Percentiles rank a stretch among this genome's conserved stretches.
Conservation (phyloP, 2,888 invertebrate species). For the Spodoptera littoralis region DNA sequence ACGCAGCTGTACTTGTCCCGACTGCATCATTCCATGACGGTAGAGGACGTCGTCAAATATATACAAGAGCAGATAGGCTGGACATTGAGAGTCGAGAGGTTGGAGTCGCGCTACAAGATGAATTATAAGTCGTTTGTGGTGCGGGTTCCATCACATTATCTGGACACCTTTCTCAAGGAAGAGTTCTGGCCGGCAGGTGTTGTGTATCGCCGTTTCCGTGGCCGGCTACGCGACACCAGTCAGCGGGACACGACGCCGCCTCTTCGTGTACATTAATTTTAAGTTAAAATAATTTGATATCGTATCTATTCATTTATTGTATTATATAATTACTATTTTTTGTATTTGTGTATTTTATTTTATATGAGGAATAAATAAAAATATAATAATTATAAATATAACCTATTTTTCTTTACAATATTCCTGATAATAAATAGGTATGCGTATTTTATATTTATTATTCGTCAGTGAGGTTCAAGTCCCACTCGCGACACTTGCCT, state of each 20-base stretch:
- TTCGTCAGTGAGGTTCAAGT: too few relatives aligned
- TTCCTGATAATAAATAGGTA: too few relatives aligned
- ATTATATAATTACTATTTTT: too few relatives aligned
- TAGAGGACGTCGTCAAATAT: not conserved
- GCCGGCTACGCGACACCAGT: not conserved
- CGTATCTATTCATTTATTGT: too few relatives aligned
- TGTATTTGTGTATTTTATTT: too few relatives aligned
- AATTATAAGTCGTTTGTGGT: not conserved
- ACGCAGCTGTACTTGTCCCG: not conserved
- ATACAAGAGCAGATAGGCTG: not conserved
- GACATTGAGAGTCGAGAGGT: not conserved
- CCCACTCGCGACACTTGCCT: too few relatives aligned
- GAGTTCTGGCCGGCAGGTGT: not conserved
- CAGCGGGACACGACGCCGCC: not conserved
- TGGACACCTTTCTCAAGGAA: not conserved
- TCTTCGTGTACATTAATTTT: not conserved
- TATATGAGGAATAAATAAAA: too few relatives aligned
- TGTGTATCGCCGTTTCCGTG: not conserved
- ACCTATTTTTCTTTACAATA: too few relatives aligned
- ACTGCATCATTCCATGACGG: not conserved
- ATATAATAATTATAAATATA: too few relatives aligned
- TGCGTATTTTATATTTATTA: too few relatives aligned
- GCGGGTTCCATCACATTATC: not conserved
- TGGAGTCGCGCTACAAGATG: not conserved
- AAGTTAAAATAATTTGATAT: too few relatives aligned